These are phyloP conservation scores for Channa striata DNA, from an alignment of 2,797 vertebrate species.

Conservation along the genomic window DNA sequence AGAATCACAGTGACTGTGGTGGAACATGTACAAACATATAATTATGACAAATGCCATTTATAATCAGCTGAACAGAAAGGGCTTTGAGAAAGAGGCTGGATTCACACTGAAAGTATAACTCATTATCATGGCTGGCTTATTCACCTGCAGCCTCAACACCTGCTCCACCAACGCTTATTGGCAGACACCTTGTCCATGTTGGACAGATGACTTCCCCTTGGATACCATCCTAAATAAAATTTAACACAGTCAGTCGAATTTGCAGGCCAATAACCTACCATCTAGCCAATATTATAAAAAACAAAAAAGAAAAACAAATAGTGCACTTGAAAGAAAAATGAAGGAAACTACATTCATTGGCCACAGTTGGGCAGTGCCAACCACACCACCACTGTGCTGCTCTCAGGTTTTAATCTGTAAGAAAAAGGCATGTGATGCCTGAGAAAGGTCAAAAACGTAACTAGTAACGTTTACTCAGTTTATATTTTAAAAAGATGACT, in stretches of 20 bases:
- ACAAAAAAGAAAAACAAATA: slow-evolving; percentile 10
- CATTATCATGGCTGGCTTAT: slow-evolving; percentile 33
- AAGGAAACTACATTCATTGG: not conserved
- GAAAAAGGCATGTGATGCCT: too few species aligned
- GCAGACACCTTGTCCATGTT: slow-evolving; percentile 24
- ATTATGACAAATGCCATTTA: slow-evolving; percentile 33
- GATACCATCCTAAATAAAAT: slow-evolving; percentile 23
- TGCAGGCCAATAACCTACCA: slow-evolving; percentile 14
- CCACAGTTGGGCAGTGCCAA: slow-evolving; percentile 17
- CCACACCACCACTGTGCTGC: not conserved
- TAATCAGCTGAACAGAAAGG: slow-evolving; percentile 29
- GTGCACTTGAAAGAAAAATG: slow-evolving; percentile 6
- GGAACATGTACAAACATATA: slow-evolving; percentile 37
- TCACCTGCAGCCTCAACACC: slow-evolving; percentile 62
- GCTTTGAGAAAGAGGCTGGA: slow-evolving; percentile 29
- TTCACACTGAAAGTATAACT: slow-evolving; percentile 35
- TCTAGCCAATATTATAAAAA: slow-evolving; percentile 7
- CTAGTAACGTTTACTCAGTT: too few species aligned
- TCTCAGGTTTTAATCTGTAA: too few species aligned
- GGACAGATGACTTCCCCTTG: slow-evolving; percentile 29
- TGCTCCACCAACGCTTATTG: slow-evolving; percentile 49
- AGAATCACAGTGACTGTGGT: slow-evolving; percentile 17
- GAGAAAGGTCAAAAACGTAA: too few species aligned
- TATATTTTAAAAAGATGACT: too few species aligned
- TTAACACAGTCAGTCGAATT: slow-evolving; percentile 15